Evolutionary conservation across 2,888 invertebrate genomes (phyloP), one percentile per base, ranked within the genome.

Genomic region (Euplexia lucipara): DNA sequence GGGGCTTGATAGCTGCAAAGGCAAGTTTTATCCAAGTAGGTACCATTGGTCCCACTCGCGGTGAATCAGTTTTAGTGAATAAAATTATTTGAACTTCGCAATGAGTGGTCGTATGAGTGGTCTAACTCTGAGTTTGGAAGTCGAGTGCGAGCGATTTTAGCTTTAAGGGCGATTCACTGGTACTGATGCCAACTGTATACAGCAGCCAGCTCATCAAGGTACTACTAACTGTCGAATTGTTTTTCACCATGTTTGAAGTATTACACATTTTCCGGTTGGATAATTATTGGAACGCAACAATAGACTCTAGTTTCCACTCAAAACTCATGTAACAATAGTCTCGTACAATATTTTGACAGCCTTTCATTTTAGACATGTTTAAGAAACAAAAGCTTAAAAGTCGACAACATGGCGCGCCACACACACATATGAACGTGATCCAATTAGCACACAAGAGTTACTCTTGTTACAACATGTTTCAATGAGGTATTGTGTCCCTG

Each of bases 391-490:
- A 18, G 12, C 9, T 8, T 34, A 8, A 14, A 2, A 42, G 2
- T 5, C 16, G 9, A 12, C 12, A 48, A 48, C 41, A 42, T 26
- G 26, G 48, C 7, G 9, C 0, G 10, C 9, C 35, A 35, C 20
- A 37, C 45, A 10, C 3, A 16, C 12, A 12, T 30, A 20, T n/a
- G 14, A 16, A 47, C 47, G 54, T 65, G 34, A 65, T 65, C 37
- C 39, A 65, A 65, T 65, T 65, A 65, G 39, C 18, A 32, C 26
- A 16, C 39, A 39, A 41, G 6, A 35, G 54, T 51, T 47, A 30
- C 44, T 7, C 10, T 34, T 14, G 16, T 30, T 35, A 22, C 10
- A 10, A 10, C 10, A 26, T 39, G 34, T 39, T 63, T 18, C 34
- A 35, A 61, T 22, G 18, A 18, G 16, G 4, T 22, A 41, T 39